A percentile compares a stretch with the other conserved stretches of the same genome.
These are phyloP conservation scores for Carapus acus DNA, from an alignment of 2,797 vertebrate species.

Conservation along the genomic window DNA sequence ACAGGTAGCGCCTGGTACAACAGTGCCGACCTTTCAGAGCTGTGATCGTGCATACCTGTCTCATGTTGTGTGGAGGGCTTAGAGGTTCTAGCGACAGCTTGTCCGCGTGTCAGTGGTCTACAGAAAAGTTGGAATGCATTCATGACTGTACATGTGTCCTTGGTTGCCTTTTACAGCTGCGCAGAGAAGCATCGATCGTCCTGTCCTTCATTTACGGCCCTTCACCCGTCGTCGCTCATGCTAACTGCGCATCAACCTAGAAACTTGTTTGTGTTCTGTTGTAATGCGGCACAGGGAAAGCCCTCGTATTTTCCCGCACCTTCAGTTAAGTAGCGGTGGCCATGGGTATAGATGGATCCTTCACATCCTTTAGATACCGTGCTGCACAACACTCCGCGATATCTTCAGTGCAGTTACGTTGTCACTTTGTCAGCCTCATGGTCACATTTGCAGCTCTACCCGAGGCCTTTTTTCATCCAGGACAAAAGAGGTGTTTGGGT, in stretches of 20 bases:
- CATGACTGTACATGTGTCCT: conserved; percentile 57
- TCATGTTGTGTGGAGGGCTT: conserved; percentile 28
- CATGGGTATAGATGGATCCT: too few species aligned
- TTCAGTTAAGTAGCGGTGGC: too few species aligned
- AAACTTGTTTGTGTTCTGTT: too few species aligned
- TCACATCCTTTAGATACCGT: too few species aligned
- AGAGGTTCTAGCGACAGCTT: conserved; percentile 52
- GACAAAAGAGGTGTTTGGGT: conserved; percentile 5
- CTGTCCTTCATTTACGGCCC: conserved; percentile 2
- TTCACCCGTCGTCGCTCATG: conserved; percentile 5
- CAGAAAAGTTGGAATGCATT: conserved; percentile 59
- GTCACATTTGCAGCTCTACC: conserved; percentile 2
- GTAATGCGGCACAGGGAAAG: too few species aligned
- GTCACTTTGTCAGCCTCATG: conserved; percentile 3
- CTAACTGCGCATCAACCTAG: too few species aligned
- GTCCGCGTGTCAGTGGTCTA: conserved; percentile 58
- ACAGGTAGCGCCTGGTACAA: conserved; percentile 25
- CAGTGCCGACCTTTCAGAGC: conserved; percentile 33
- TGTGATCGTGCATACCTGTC: conserved; percentile 42
- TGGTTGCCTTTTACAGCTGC: conserved; percentile 43
- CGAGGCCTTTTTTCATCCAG: conserved; percentile 7
- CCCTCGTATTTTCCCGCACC: too few species aligned
- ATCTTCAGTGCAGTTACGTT: conserved; percentile 2
- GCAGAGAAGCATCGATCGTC: conserved; percentile 42
- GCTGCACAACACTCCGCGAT: neutral